phyloP scores from a whole-genome alignment of 2,797 vertebrate genomes.

The Pangasius djambal region DNA sequence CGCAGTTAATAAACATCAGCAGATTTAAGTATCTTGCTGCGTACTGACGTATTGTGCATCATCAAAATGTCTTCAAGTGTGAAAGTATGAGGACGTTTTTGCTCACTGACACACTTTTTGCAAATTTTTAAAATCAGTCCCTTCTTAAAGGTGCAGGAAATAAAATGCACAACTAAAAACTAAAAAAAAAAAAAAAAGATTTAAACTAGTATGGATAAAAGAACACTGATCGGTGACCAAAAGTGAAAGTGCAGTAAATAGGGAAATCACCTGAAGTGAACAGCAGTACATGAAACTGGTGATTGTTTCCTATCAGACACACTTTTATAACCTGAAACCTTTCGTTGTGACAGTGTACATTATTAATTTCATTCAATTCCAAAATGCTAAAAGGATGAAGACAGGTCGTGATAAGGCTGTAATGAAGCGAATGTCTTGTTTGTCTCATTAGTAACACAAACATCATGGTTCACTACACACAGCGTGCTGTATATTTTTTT shows the following conservation, averaged over 20 bases:
- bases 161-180: not conserved
- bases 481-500: not conserved
- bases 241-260: not conserved
- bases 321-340: not conserved
- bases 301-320: not conserved
- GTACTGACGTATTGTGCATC: not conserved
- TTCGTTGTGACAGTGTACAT: not conserved
- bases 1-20: not conserved
- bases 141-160: not conserved
- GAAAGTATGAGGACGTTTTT: not conserved
- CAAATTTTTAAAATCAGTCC: not conserved
- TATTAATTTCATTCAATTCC: not conserved
- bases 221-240: not conserved
- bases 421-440: not conserved
- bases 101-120: not conserved
- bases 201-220: not conserved
- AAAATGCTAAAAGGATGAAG: not conserved
- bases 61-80: not conserved
- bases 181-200: not conserved
- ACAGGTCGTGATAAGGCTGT: not conserved
- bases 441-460: conserved; percentile 10
- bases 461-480: not conserved
- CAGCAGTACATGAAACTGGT: not conserved
- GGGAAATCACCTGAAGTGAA: conserved; percentile 9
- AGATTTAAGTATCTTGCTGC: not conserved